A percentile compares a stretch with the other conserved stretches of the same genome.
phyloP scores from a whole-genome alignment of 2,888 invertebrate species.

The Morpho helenor region DNA sequence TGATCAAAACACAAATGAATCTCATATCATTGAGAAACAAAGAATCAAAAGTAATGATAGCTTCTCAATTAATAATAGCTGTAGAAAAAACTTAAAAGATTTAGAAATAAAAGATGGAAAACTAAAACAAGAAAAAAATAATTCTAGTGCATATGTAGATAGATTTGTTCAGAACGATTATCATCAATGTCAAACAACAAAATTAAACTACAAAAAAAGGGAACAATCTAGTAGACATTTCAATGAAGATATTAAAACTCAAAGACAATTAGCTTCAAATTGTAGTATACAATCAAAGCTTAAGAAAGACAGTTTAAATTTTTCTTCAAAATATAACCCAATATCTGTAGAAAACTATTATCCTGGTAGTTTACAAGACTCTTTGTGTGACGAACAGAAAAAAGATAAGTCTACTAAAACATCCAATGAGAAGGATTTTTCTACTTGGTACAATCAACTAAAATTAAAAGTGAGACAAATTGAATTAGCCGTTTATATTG shows the following conservation, averaged over 20 bases:
- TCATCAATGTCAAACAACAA: not conserved
- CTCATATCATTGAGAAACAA: not conserved
- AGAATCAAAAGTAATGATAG: not conserved
- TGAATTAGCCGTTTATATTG: slow-evolving; percentile 49
- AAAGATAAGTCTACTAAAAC: not conserved
- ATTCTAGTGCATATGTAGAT: not conserved
- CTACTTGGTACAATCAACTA: slow-evolving; percentile 52
- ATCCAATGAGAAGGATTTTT: no score
- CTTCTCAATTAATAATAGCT: no score
- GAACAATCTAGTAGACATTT: not conserved
- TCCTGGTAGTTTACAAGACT: not conserved
- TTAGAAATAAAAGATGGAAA: not conserved
- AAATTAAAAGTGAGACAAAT: slow-evolving; percentile 48
- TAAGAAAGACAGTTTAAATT: not conserved
- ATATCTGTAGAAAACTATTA: not conserved
- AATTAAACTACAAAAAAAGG: not conserved
- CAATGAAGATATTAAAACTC: not conserved
- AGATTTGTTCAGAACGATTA: not conserved
- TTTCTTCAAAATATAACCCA: not conserved
- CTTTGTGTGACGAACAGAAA: not conserved
- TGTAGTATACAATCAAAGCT: not conserved
- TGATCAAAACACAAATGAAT: not conserved
- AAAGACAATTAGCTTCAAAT: not conserved
- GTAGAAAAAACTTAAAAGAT: not conserved
- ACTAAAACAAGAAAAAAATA: not conserved